Percentiles rank a stretch among this genome's conserved stretches.
Conservation (phyloP, 2,888 invertebrate species). For the Alviniconcha strummeri region DNA sequence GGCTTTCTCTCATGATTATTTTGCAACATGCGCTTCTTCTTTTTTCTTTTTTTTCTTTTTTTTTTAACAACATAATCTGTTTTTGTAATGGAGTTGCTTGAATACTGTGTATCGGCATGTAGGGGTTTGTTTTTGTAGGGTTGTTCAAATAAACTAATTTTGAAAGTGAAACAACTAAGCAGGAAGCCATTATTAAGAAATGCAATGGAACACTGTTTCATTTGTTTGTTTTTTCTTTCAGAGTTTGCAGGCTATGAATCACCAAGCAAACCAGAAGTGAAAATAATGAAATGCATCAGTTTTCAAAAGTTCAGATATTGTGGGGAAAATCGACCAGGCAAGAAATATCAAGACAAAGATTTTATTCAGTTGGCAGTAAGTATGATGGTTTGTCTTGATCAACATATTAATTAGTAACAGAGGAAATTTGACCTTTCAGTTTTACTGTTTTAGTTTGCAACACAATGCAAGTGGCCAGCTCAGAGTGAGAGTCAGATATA, state of each 20-base stretch:
- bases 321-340: slow-evolving; percentile 42
- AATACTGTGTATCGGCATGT: too few relatives aligned
- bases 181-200: too few relatives aligned
- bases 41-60: too few relatives aligned
- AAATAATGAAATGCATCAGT: slow-evolving; percentile 40
- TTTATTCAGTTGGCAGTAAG: slow-evolving; percentile 40
- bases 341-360: slow-evolving; percentile 43
- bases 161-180: too few relatives aligned
- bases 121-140: too few relatives aligned
- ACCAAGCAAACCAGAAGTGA: slow-evolving; percentile 34
- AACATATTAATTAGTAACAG: too few relatives aligned
- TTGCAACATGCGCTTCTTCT: too few relatives aligned
- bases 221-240: neutral
- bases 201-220: too few relatives aligned
- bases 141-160: too few relatives aligned
- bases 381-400: neutral
- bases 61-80: too few relatives aligned
- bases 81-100: too few relatives aligned
- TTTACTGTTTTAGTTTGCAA: neutral
- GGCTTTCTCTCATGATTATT: too few relatives aligned
- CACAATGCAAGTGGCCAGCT: neutral
- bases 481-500: neutral
- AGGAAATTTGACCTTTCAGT: neutral
- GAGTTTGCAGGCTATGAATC: slow-evolving; percentile 27
- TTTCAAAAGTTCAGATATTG: slow-evolving; percentile 44